These are phyloP conservation scores for Antechinus flavipes DNA, from an alignment of 2,113 vertebrate species.

Conservation along the genomic window DNA sequence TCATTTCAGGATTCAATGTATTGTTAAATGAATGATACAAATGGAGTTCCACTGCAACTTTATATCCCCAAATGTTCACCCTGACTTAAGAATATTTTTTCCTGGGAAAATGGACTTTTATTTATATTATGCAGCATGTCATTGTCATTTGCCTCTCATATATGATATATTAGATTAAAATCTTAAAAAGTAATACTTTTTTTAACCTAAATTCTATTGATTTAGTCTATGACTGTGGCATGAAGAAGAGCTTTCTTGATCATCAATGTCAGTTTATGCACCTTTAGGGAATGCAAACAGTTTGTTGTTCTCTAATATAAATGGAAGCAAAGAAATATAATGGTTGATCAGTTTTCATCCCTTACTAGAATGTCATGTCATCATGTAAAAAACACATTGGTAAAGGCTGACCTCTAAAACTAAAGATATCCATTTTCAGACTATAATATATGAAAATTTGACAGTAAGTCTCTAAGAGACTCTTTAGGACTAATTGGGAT, in stretches of 20 bases:
- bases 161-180: neutral
- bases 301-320: neutral
- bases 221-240: neutral
- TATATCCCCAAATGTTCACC: slow-evolving; percentile 17
- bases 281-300: neutral
- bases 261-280: neutral
- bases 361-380: neutral
- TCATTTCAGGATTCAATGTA: neutral
- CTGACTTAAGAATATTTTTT: slow-evolving; percentile 18
- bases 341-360: neutral
- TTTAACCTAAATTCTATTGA: neutral
- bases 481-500: neutral
- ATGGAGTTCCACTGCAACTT: slow-evolving; percentile 1
- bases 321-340: neutral
- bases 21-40: slow-evolving; percentile 38
- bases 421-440: neutral
- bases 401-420: neutral
- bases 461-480: neutral
- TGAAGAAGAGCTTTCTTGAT: neutral
- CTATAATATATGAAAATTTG: neutral
- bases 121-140: neutral
- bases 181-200: slow-evolving; percentile 2
- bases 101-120: neutral
- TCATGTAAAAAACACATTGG: neutral
- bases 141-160: neutral